Conservation (phyloP, 2,113 vertebrate species). For the Silurus asotus region DNA sequence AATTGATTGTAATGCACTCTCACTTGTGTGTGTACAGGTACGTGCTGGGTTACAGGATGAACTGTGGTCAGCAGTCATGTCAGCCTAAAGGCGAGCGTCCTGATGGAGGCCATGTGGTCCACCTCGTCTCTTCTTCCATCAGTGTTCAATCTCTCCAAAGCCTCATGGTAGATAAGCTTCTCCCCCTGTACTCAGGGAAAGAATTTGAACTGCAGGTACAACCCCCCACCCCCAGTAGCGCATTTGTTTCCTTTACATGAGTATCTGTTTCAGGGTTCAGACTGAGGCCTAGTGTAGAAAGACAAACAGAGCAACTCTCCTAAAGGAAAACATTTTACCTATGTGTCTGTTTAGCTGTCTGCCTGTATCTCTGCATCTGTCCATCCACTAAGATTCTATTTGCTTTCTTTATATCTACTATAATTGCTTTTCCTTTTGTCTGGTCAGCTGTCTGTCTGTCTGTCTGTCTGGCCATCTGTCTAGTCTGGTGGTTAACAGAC, state of each 20-base stretch:
- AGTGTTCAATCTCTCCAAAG: conserved; percentile 73
- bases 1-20: background rate
- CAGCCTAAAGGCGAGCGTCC: conserved; percentile 78
- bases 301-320: too few species aligned
- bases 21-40: conserved; percentile 71
- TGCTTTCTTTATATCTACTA: too few species aligned
- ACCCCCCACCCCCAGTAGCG: background rate
- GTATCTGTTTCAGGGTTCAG: too few species aligned
- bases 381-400: too few species aligned
- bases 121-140: conserved; percentile 81
- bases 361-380: background rate
- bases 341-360: background rate
- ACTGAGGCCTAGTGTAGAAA: background rate
- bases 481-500: background rate
- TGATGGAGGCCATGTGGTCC: conserved; percentile 73
- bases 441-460: background rate
- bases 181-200: conserved; percentile 70
- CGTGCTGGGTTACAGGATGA: conserved; percentile 87
- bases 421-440: background rate
- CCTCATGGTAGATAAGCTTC: conserved; percentile 81
- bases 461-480: too few species aligned
- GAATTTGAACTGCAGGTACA: conserved; percentile 84
- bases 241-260: too few species aligned
- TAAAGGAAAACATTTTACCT: background rate
- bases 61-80: conserved; percentile 71